Evolutionary conservation across 2,113 vertebrate genomes (phyloP).

Genomic region (Peromyscus californicus): DNA sequence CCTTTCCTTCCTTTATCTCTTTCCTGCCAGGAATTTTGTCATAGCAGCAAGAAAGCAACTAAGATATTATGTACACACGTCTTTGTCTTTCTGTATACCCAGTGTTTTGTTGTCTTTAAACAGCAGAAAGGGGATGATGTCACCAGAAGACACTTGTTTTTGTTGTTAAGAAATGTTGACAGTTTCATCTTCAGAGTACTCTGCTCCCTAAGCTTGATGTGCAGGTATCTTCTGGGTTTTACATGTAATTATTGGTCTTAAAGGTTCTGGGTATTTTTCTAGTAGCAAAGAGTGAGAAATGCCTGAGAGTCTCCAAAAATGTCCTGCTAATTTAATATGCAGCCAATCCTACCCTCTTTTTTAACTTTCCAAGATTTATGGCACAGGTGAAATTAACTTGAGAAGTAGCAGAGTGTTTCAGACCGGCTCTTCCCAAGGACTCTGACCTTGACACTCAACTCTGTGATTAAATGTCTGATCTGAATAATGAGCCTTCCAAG

Average conservation of each 20-base stretch:
- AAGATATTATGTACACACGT: neutral
- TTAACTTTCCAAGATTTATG: constrained; percentile 56
- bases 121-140: neutral
- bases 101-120: neutral
- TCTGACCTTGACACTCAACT: constrained; percentile 56
- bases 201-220: neutral
- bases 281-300: neutral
- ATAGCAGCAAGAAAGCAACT: neutral
- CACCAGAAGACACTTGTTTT: neutral
- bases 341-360: neutral
- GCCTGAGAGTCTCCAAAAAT: neutral
- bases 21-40: neutral
- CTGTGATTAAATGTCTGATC: constrained; percentile 61
- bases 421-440: neutral
- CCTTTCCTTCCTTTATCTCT: too few species aligned
- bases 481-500: constrained; percentile 65
- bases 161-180: constrained; percentile 12
- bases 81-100: fast-evolving
- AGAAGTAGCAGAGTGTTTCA: constrained; percentile 40
- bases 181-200: neutral
- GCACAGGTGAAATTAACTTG: constrained; percentile 47
- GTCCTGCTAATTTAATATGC: neutral
- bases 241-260: neutral
- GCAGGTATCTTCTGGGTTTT: neutral
- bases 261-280: neutral